Percentiles rank a stretch among this genome's conserved stretches.
phyloP scores from a whole-genome alignment of 2,888 invertebrate genomes.

The Hydropsyche betteni region DNA sequence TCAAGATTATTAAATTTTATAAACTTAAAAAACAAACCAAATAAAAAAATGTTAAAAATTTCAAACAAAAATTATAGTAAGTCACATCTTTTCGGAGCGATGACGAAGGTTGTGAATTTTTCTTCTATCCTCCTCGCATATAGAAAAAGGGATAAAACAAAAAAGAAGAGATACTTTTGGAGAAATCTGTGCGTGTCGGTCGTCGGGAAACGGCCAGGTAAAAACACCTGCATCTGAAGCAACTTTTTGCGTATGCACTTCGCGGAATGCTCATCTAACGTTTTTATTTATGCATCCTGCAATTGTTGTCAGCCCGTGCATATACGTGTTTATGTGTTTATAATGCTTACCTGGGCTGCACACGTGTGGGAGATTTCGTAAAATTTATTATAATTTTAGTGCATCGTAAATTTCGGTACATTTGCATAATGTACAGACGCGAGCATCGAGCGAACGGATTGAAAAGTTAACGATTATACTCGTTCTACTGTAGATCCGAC shows the following conservation, averaged over 20 bases:
- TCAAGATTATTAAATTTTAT: too few relatives aligned
- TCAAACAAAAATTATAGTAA: too few relatives aligned
- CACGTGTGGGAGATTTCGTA: neutral
- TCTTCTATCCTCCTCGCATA: too few relatives aligned
- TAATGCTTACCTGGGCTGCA: too few relatives aligned
- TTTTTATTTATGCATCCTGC: slow-evolving; percentile 30
- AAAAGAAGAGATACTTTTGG: too few relatives aligned
- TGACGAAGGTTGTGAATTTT: too few relatives aligned
- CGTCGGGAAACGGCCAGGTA: neutral
- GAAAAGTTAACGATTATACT: neutral
- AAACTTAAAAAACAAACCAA: too few relatives aligned
- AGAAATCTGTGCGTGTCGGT: too few relatives aligned
- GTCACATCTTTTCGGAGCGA: too few relatives aligned
- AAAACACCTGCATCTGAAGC: slow-evolving; percentile 43
- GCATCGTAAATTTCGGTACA: slow-evolving; percentile 9
- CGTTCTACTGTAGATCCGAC: neutral
- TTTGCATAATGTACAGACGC: neutral
- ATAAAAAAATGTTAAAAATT: too few relatives aligned
- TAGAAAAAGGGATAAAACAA: too few relatives aligned
- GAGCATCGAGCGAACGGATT: neutral
- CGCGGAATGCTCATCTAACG: slow-evolving; percentile 39
- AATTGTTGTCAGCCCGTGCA: neutral
- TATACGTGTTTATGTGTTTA: too few relatives aligned
- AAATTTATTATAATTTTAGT: slow-evolving; percentile 24
- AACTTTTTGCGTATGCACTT: slow-evolving; percentile 43